Evolutionary conservation across 2,113 vertebrate genomes (phyloP), one percentile per base, ranked within the genome.

Genomic region (Regulus satrapa): DNA sequence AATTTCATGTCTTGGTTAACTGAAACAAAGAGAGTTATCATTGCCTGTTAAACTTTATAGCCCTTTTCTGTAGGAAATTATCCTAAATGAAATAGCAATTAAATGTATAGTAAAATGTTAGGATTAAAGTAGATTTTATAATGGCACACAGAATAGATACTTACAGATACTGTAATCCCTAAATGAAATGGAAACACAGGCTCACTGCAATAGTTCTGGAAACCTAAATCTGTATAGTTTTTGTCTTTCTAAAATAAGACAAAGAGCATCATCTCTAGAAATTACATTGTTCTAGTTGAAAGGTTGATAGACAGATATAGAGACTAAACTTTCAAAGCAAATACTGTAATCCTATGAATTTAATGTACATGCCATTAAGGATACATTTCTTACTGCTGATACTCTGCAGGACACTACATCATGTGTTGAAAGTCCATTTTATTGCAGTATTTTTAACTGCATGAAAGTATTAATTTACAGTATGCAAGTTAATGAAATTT

Each of bases 41-140:
- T 96, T 96, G 88, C 36, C 67, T 56, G 59, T 95, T 96, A 95
- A 96, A 77, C 83, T 95, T 96, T 93, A 89, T 76, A 83, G 14
- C 12, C 17, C 31, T 89, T 86, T 88, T 86, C 85, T 66, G 56
- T 56, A 54, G 61, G 40, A 68, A 79, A 86, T 85, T 49, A 58
- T 24, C 83, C 72, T 51, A 95, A 96, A 94, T 93, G 80, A 91
- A 95, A 97, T 36, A 38, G 40, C 52, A 95, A 73, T 93, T 68
- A 92, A 81, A 93, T 91, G 18, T 78, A 49, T 61, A 10, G 19
- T 76, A 88, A 90, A 92, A 81, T 71, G 34, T 88, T 88, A 85
- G 12, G 14, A 64, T 66, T 76, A 83, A 78, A 55, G 32, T 59
- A 88, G 75, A 18, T 88, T 88, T 92, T 74, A 40, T 77, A 94